Conservation (phyloP, 2,888 invertebrate genomes). For the Belgica antarctica region DNA sequence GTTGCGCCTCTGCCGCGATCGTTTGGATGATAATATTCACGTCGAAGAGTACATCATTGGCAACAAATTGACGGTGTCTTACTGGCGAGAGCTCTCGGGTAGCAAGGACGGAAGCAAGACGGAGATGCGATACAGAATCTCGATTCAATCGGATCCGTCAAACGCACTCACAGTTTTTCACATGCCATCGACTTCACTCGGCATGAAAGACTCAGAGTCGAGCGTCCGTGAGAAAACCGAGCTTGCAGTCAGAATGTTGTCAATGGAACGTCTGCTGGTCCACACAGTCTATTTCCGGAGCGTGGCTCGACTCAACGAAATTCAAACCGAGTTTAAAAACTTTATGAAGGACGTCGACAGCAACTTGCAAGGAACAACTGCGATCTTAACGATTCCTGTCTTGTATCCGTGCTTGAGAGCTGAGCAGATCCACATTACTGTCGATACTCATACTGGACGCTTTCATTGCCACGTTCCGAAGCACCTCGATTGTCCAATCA, state of each 20-base stretch:
- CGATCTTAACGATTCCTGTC: conserved; percentile 86
- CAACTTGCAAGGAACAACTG: conserved; percentile 84
- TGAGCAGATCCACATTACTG: conserved; percentile 87
- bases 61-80: conserved; percentile 84
- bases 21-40: conserved; percentile 82
- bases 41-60: conserved; percentile 90
- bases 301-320: conserved; percentile 75
- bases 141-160: conserved; percentile 81
- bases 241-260: conserved; percentile 77
- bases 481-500: conserved; percentile 74
- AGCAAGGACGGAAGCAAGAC: conserved; percentile 67
- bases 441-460: conserved; percentile 92
- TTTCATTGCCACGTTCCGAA: conserved; percentile 89
- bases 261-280: conserved; percentile 90
- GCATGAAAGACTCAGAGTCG: conserved; percentile 59
- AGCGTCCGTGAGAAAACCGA: conserved; percentile 65
- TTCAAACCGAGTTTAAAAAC: conserved; percentile 63
- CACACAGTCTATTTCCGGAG: conserved; percentile 94
- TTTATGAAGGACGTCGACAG: conserved; percentile 69
- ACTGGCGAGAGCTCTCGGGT: conserved; percentile 69
- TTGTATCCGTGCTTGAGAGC: conserved; percentile 86
- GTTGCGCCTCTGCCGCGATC: conserved; percentile 78
- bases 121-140: conserved; percentile 82
- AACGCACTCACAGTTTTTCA: conserved; percentile 72
- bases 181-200: conserved; percentile 61